Evolutionary conservation across 2,888 invertebrate genomes (phyloP).

Genomic region (Cancer borealis): DNA sequence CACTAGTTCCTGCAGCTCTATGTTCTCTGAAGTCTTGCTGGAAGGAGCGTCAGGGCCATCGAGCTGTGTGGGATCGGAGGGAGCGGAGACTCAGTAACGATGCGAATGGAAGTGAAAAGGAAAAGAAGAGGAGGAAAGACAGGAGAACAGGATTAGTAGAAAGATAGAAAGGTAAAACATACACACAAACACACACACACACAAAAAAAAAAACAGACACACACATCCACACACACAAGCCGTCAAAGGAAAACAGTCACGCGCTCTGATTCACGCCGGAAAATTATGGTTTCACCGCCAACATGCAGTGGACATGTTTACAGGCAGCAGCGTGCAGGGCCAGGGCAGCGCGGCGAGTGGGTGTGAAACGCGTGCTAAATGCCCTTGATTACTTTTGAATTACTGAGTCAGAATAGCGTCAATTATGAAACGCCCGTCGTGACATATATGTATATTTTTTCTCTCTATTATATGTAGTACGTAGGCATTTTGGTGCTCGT

Average conservation of each 20-base stretch:
- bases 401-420: background rate
- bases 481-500: background rate
- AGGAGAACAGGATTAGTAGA: background rate
- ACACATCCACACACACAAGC: background rate
- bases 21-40: slow-evolving; percentile 41
- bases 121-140: background rate
- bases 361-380: background rate
- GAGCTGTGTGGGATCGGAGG: slow-evolving; percentile 2
- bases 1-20: slow-evolving; percentile 60
- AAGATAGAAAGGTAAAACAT: background rate
- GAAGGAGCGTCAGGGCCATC: background rate
- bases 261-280: background rate
- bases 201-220: slow-evolving; percentile 76
- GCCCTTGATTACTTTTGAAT: background rate
- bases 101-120: background rate
- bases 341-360: background rate
- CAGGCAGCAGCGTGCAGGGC: background rate
- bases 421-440: background rate
- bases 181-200: slow-evolving; percentile 69
- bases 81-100: background rate
- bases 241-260: background rate
- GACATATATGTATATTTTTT: background rate
- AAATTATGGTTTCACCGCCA: background rate
- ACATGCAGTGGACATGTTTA: background rate
- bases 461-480: background rate